phyloP scores from a whole-genome alignment of 2,113 vertebrate genomes.

The Aptenodytes forsteri region DNA sequence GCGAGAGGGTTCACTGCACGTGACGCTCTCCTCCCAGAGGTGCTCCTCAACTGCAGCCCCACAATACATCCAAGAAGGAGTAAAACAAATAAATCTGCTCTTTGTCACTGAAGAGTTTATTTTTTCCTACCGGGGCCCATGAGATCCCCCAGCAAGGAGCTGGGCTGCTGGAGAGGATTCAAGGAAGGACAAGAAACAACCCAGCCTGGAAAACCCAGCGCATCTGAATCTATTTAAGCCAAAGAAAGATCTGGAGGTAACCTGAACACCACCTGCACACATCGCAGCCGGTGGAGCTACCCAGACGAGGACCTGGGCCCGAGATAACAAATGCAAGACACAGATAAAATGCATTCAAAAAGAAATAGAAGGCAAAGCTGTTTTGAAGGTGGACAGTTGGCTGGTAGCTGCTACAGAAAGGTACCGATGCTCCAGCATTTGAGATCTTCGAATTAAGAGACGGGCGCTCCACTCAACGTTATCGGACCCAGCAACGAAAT shows the following conservation, averaged over 20 bases:
- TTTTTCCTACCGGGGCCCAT: accelerated
- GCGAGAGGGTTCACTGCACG: accelerated
- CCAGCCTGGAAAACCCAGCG: not conserved
- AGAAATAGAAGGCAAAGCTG: not conserved
- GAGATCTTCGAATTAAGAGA: not conserved
- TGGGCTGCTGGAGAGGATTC: not conserved
- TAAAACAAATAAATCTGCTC: not conserved
- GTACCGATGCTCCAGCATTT: not conserved
- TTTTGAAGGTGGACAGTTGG: not conserved
- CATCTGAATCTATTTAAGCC: not conserved
- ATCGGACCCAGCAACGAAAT: not conserved
- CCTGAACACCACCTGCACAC: not conserved
- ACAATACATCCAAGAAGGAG: not conserved
- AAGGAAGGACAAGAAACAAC: not conserved
- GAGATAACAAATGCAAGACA: not conserved
- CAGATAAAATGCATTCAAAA: not conserved
- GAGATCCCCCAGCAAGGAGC: not conserved
- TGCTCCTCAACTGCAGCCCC: not conserved
- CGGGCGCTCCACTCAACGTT: accelerated
- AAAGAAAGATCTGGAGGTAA: not conserved
- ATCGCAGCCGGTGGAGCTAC: not conserved
- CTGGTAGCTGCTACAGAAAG: not conserved
- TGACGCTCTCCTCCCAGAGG: not conserved
- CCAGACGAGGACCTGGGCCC: not conserved
- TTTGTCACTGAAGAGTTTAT: not conserved